Base-by-base conservation (phyloP, 2,113 vertebrate genomes). In the Lagopus muta region DNA sequence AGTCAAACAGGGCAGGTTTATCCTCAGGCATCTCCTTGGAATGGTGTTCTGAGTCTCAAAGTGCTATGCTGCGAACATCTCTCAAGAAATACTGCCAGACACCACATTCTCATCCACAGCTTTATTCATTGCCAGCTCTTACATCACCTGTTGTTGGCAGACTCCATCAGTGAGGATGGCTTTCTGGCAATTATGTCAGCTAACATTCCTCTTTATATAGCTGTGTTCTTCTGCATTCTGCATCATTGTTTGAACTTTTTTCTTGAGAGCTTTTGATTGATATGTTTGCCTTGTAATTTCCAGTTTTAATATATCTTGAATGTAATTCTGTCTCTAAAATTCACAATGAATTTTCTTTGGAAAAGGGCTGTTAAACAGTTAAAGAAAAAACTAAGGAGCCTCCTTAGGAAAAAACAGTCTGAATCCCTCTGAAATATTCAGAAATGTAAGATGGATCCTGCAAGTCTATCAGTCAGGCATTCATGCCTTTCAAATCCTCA, bases 121-220 rank as follows among this genome's bases (percentile, higher is more conserved):
- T 60, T 75, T 43, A 45, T 64, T 79, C 61, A 47, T 4, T 82
- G 88, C 86, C 92, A 93, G 80, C 43, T 75, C 77, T 95, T 83
- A 76, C 75, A 86, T 94, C 90, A 95, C 82, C 80, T 93, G 76
- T 19, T 88, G 52, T 55, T 95, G 92, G 93, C 90, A 88, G 48
- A 72, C 45, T 75, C 36, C 48, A 75, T 89, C 57, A 81, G 47
- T n/a, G 43, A 75, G 76, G 73, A 92, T 0, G 2, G 36, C 67
- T 86, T 92, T 96, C 92, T 95, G 86, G 70, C 34, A 74, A 28
- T 61, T 18, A 60, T 69, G 28, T 78, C 76, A 92, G 85, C 47
- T 69, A 91, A 0, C 16, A 27, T 72, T 67, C 55, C 57, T 86
- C 78, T 86, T 81, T 90, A 62, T 67, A 58, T 34, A 70, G 61